Conservation (phyloP, 2,797 vertebrate species). For the Euphonia xanthogaster region DNA sequence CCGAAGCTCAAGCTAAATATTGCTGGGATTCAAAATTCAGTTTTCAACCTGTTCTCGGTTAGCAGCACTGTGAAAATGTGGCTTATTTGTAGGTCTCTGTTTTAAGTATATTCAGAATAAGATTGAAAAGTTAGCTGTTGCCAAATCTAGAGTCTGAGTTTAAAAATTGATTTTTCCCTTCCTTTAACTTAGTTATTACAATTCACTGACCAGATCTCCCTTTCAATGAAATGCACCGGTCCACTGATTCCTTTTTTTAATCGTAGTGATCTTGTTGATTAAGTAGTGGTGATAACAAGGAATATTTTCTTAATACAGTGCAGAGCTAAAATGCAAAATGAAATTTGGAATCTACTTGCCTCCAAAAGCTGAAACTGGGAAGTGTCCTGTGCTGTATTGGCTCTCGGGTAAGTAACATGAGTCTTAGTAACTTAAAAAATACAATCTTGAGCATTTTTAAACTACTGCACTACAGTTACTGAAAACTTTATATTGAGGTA, state of each 20-base stretch:
- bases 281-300: background rate
- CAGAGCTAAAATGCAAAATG: constrained; percentile 94
- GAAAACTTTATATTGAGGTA: background rate
- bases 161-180: background rate
- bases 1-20: background rate
- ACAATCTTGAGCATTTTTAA: background rate
- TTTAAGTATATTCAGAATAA: background rate
- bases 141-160: background rate
- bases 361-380: constrained; percentile 87
- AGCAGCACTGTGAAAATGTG: background rate
- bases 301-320: constrained; percentile 72
- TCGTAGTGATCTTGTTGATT: background rate
- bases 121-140: background rate
- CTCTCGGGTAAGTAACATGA: constrained; percentile 84
- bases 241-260: background rate
- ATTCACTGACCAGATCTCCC: background rate
- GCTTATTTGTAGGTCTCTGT: background rate
- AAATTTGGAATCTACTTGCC: constrained; percentile 93
- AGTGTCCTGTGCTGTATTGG: constrained; percentile 93
- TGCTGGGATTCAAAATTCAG: background rate
- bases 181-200: background rate
- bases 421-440: background rate
- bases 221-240: background rate
- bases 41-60: background rate
- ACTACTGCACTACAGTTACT: background rate